These are phyloP conservation scores for Plebejus melissa DNA, from an alignment of 2,888 invertebrate genomes.

Conservation along the genomic window DNA sequence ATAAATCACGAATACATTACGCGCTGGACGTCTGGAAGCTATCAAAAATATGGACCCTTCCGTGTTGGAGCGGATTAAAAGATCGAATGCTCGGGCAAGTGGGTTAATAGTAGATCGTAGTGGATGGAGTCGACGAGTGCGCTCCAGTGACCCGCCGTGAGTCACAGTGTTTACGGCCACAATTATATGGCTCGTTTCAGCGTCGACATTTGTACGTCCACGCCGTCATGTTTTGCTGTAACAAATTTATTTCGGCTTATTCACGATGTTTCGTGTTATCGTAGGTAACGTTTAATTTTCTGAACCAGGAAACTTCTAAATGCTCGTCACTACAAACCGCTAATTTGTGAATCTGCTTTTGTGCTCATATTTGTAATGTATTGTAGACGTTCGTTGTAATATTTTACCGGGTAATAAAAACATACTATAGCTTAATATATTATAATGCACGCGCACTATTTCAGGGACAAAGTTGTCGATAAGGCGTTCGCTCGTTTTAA, in stretches of 20 bases:
- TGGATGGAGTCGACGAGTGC: constrained; percentile 48
- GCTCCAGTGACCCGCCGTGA: constrained; percentile 57
- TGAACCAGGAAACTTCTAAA: constrained; percentile 21
- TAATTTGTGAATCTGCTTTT: constrained; percentile 5
- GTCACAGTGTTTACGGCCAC: constrained; percentile 52
- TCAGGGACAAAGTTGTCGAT: constrained; percentile 16
- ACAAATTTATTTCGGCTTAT: constrained; percentile 25
- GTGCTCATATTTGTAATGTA: not conserved
- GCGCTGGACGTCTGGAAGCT: constrained; percentile 30
- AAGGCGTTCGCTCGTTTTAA: constrained; percentile 16
- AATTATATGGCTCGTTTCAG: constrained; percentile 36
- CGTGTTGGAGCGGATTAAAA: constrained; percentile 50
- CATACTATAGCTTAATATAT: not conserved
- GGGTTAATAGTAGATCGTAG: constrained; percentile 65
- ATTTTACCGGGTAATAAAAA: not conserved
- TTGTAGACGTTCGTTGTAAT: not conserved
- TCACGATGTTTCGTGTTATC: constrained; percentile 24
- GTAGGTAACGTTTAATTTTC: not conserved
- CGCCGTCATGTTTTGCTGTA: constrained; percentile 17
- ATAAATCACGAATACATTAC: constrained; percentile 51
- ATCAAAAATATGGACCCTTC: constrained; percentile 45
- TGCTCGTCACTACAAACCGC: not conserved
- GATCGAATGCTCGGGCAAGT: constrained; percentile 50
- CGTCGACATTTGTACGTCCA: constrained; percentile 31
- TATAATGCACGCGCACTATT: not conserved